Percentiles rank a stretch among this genome's conserved stretches.
Conservation (phyloP, 2,113 vertebrate species). For the Plecotus auritus region DNA sequence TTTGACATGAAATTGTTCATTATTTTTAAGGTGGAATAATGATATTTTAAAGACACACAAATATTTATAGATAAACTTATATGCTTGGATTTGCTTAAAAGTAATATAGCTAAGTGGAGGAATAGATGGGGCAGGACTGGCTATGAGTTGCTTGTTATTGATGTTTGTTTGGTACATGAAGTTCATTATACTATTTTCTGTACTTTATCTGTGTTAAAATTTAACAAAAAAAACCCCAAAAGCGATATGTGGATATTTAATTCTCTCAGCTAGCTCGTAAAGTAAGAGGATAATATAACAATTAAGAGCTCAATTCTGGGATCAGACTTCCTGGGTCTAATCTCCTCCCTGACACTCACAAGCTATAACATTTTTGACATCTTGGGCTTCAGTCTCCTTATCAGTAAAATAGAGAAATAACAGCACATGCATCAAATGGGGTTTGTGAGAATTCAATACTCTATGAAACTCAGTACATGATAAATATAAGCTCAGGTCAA, state of each 20-base stretch:
- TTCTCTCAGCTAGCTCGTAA: not conserved
- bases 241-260: not conserved
- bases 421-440: not conserved
- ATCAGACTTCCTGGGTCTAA: not conserved
- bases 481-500: not conserved
- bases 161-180: not conserved
- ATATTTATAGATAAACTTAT: not conserved
- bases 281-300: not conserved
- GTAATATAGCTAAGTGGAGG: not conserved
- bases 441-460: not conserved
- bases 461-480: not conserved
- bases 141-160: not conserved
- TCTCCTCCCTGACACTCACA: not conserved
- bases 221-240: not conserved
- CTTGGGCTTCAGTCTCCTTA: not conserved
- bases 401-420: not conserved
- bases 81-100: not conserved
- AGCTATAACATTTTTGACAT: not conserved
- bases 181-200: not conserved
- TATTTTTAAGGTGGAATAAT: not conserved
- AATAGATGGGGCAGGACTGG: not conserved
- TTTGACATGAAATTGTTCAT: not conserved
- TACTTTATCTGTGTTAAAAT: not conserved
- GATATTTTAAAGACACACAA: not conserved
- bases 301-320: not conserved